Base-by-base conservation (phyloP, 1,140 invertebrate genomes). In the Aleiodes sp. region DNA sequence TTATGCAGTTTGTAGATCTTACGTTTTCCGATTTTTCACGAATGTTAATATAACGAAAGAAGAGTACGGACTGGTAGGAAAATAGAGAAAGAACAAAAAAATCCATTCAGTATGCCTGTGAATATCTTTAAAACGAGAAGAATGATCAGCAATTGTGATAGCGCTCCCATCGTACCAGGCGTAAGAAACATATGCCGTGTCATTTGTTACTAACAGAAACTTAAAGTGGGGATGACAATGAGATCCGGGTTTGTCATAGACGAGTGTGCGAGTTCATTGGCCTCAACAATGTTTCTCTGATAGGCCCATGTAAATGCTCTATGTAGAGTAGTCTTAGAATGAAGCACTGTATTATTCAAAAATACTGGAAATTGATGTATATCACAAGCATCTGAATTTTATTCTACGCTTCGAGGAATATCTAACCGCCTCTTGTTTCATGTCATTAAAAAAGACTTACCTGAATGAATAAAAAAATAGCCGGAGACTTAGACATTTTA, bases 21-120 rank as follows among this genome's bases (percentile, higher is more conserved):
- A 24, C 46, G 16, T 52, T 52, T 21, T 4, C 46, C 46, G n/a
- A 52, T 52, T 52, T 52, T 52, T 52, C 46, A 52, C 46, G 56
- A 73, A 76, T 72, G 69, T 73, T 73, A 73, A 74, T 68, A 72
- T 73, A 72, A 70, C 19, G 57, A 19, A 29, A 70, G 37, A 68
- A 33, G 37, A 26, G 52, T 14, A 9, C 39, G 24, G 52, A 71
- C 59, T n/a, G n/a, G n/a, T n/a, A n/a, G n/a, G 70, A 71, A 68
- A 60, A 57, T 31, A 61, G 39, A 46, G 26, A 43, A 12, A 10
- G 31, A 35, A 10, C 21, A 9, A 52, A 52, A 52, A 52, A 52
- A 52, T 52, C 46, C 8, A 21, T 6, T 21, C 46, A 21, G 26
- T 16, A 26, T 26, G 14, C 41, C 28, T 7, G 8, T 35, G 43